Base-by-base conservation (phyloP, 2,113 vertebrate species). In the Dipodomys stephensi region DNA sequence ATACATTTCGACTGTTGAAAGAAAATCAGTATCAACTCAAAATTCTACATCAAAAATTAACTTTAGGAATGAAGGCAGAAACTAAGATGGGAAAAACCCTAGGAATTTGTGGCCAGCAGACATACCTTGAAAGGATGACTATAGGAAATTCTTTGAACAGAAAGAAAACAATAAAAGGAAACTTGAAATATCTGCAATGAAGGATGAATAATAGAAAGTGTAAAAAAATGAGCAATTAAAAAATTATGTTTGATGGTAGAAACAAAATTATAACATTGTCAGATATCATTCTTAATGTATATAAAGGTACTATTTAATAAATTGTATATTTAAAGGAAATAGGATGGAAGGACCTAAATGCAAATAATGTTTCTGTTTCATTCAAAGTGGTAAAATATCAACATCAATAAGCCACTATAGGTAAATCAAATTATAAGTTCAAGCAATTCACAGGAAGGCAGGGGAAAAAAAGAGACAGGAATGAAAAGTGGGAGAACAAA, bases 211-310 rank as follows among this genome's bases (percentile, higher is more conserved):
- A 79, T 13, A 65, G 64, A 83, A 87, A 90, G 13, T 22, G 19
- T 77, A 91, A 88, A 78, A 68, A 60, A 80, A 28, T 60, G 15
- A 15, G 35, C 71, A 78, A 74, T 67, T 92, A 91, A 60, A 85
- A 90, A 65, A 64, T 86, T 95, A 30, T 74, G 28, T 87, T 90
- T 86, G n/a, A 74, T 93, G 62, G 71, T 85, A 7, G 39, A 91
- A 83, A 20, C 35, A 91, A 78, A 86, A 77, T 84, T 39, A 71
- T 78, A 88, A 84, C 49, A 77, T 16, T 79, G 23, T 89, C 68
- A 53, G 74, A 81, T 62, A 46, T 68, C 25, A 77, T 69, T 64
- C 4, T 88, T 64, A 30, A 2, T 67, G 18, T 65, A 86, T 46
- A 35, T 15, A 77, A 39, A 92, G 2, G 53, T 46, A 77, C 84